Base-by-base conservation (phyloP, 2,113 vertebrate genomes). In the Sphyrna mokarran region DNA sequence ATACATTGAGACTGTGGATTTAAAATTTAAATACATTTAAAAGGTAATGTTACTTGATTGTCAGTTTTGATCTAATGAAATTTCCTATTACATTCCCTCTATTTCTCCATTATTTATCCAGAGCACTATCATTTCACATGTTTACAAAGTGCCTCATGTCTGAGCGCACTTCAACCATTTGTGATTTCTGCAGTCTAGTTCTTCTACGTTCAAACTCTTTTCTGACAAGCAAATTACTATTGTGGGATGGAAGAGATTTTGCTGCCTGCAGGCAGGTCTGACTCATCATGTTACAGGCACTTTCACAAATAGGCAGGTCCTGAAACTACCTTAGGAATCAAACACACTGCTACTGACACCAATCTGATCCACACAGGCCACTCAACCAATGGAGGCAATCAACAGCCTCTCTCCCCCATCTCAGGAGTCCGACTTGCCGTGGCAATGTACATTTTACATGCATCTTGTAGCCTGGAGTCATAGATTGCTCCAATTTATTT, bases 221-320 rank as follows among this genome's bases (percentile, higher is more conserved):
- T 63, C 0, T 0, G 0, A 29, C 13, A 0, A 0, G 0, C 78
- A 96, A 78, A 95, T 22, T 54, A 80, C 40, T 68, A 54, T 0
- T 20, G 0, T 86, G 95, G n/a, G 5, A 83, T 37, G 14, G 26
- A 26, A 87, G 20, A 87, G 66, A 68, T 18, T 68, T 18, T 3
- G 16, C 66, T 68, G 66, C 14, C 16, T 68, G 66, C 16, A 68
- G 66, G 66, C 66, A 68, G 66, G 66, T 68, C 66, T 18, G 16
- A 68, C 14, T 18, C 66, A 68, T 14, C 16, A 68, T 3, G 16
- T 14, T 14, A 68, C 14, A 68, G 16, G 14, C 66, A 3, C 66
- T 2, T 18, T 18, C 66, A 68, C 14, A 18, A 14, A 16, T 68
- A 68, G 66, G 66, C 66, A 68, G 66, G 66, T 68, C 66, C 66